These are phyloP conservation scores for Notarius lentiginosus DNA, from an alignment of 2,113 vertebrate species.

Conservation along the genomic window DNA sequence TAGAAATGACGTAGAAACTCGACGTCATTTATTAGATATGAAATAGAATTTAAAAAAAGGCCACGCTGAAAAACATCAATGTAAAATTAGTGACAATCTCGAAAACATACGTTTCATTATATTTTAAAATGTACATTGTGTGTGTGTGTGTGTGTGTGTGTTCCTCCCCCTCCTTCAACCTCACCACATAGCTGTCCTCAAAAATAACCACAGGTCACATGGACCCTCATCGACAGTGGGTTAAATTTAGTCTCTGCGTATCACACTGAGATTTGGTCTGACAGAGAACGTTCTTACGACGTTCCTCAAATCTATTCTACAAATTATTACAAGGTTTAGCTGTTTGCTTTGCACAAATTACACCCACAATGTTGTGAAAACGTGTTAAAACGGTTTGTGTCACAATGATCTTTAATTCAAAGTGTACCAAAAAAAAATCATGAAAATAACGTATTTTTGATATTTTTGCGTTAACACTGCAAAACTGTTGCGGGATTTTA, in stretches of 20 bases:
- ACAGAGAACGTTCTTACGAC: background rate
- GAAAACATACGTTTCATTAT: background rate
- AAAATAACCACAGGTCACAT: constrained; percentile 76
- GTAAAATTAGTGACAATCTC: background rate
- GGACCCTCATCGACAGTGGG: constrained; percentile 61
- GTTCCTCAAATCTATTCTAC: background rate
- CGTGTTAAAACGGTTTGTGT: too few species aligned
- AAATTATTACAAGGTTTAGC: background rate
- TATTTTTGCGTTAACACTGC: background rate
- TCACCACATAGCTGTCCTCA: constrained; percentile 66
- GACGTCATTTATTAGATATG: background rate
- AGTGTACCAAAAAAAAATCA: too few species aligned
- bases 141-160: too few species aligned
- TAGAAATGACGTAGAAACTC: background rate
- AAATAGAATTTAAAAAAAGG: background rate
- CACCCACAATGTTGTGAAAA: too few species aligned
- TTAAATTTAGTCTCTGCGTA: constrained; percentile 67
- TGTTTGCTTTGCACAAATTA: too few species aligned
- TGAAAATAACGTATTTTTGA: too few species aligned
- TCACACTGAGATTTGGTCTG: constrained; percentile 46
- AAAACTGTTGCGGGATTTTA: background rate
- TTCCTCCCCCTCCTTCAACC: too few species aligned
- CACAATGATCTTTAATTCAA: too few species aligned
- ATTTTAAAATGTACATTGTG: background rate
- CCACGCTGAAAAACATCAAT: background rate